These are phyloP conservation scores for Sprattus sprattus DNA, from an alignment of 2,113 vertebrate genomes.

Conservation along the genomic window DNA sequence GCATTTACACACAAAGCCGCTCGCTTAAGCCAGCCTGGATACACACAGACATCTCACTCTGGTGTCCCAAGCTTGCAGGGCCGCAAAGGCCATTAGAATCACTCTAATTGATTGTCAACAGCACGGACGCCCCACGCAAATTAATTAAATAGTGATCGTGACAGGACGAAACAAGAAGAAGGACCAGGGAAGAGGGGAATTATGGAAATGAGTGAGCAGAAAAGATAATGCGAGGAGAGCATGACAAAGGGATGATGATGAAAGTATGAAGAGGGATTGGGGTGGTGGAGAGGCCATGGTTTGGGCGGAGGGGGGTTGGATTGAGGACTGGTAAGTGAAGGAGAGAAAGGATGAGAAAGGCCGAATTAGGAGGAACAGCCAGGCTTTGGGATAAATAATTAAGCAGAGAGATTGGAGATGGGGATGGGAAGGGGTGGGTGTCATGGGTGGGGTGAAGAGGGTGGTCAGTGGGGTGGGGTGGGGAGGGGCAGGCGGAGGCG, in stretches of 20 bases:
- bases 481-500: conserved; percentile 34
- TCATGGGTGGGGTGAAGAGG: neutral
- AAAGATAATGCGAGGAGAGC: neutral
- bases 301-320: neutral
- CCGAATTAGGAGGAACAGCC: conserved; percentile 37
- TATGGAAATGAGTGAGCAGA: neutral
- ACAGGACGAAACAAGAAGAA: neutral
- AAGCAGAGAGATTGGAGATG: conserved; percentile 33
- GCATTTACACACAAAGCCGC: conserved; percentile 20
- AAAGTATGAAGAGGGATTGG: neutral
- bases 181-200: neutral
- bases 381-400: conserved; percentile 57
- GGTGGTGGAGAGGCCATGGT: neutral
- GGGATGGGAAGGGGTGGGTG: neutral
- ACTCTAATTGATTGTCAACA: conserved; percentile 43
- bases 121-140: conserved; percentile 42
- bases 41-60: neutral
- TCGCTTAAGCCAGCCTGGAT: neutral
- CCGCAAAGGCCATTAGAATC: conserved; percentile 20
- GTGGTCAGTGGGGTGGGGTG: neutral
- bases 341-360: conserved; percentile 30
- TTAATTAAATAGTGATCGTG: conserved; percentile 34
- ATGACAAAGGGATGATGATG: conserved; percentile 18
- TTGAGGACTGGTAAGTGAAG: neutral
- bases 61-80: conserved; percentile 13